Percentiles rank a stretch among this genome's conserved stretches.
phyloP scores from a whole-genome alignment of 2,888 invertebrate genomes.

The Stenichneumon culpator region DNA sequence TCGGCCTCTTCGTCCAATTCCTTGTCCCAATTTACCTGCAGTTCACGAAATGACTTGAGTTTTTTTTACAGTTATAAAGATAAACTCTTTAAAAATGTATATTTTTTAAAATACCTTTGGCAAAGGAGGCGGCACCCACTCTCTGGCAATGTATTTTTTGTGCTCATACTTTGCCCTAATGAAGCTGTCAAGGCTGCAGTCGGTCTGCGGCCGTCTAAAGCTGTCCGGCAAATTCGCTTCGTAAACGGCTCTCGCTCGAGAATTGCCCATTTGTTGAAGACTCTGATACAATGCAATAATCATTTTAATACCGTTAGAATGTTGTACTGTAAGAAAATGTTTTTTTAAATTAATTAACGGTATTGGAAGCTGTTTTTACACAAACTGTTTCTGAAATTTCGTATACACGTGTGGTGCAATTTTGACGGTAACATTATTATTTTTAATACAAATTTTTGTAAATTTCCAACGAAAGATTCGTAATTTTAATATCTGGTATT shows the following conservation, averaged over 20 bases:
- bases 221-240: slow-evolving; percentile 98
- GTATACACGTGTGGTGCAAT: no score
- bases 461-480: no score
- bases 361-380: no score
- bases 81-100: not conserved
- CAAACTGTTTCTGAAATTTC: no score
- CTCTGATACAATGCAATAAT: slow-evolving; percentile 84
- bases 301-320: slow-evolving; percentile 28
- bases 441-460: no score
- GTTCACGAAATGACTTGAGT: not conserved
- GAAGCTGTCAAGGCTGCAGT: slow-evolving; percentile 97
- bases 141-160: slow-evolving; percentile 99
- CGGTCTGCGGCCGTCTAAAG: slow-evolving; percentile 97
- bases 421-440: no score
- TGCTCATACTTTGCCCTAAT: slow-evolving; percentile 99
- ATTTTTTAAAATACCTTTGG: slow-evolving; percentile 89
- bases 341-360: no score
- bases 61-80: not conserved
- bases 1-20: slow-evolving; percentile 95
- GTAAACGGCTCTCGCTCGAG: slow-evolving; percentile 97
- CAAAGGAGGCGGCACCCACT: slow-evolving; percentile 96
- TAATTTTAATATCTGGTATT: no score
- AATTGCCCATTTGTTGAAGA: slow-evolving; percentile 99
- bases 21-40: slow-evolving; percentile 90
- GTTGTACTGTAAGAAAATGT: not conserved